Conservation (phyloP, 2,797 vertebrate genomes). For the Ptychadena robeensis region DNA sequence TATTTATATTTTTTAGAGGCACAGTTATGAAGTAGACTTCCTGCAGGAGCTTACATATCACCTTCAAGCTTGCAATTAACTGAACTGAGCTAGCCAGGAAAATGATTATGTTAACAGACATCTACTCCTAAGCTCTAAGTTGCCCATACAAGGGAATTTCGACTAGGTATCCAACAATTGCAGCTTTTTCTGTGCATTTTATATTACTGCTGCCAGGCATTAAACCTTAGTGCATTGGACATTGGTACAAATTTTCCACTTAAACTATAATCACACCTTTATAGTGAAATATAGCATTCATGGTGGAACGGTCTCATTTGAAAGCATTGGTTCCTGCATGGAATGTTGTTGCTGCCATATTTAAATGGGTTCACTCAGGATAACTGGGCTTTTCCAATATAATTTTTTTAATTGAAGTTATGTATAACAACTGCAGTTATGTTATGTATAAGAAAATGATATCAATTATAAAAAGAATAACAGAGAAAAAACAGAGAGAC, state of each 20-base stretch:
- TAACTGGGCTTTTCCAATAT: too few species aligned
- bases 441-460: too few species aligned
- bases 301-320: too few species aligned
- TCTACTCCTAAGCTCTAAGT: not conserved
- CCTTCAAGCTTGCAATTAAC: constrained; percentile 1
- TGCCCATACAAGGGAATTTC: not conserved
- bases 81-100: not conserved
- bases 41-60: not conserved
- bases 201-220: not conserved
- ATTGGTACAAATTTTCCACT: not conserved
- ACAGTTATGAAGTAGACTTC: not conserved
- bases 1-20: not conserved
- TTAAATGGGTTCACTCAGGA: too few species aligned
- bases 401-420: too few species aligned
- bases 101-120: not conserved
- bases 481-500: too few species aligned
- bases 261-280: not conserved
- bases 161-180: not conserved
- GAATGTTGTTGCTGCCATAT: too few species aligned
- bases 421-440: too few species aligned
- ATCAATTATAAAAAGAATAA: too few species aligned
- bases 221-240: not conserved
- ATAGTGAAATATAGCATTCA: too few species aligned
- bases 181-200: not conserved
- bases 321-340: too few species aligned